phyloP scores from a whole-genome alignment of 2,113 vertebrate genomes.

The Peucedramus taeniatus region DNA sequence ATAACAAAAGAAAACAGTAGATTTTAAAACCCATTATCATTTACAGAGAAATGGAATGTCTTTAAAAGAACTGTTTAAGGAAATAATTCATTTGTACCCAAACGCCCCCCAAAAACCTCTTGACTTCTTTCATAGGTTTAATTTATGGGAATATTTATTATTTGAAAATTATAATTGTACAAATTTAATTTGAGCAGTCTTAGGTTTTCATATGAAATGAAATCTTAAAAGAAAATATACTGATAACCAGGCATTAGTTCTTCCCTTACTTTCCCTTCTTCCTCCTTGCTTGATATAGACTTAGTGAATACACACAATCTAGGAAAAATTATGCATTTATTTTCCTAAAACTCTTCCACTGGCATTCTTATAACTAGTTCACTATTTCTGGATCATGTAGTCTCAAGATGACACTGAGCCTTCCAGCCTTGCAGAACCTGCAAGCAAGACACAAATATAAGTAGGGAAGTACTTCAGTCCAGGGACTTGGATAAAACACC shows the following conservation, averaged over 20 bases:
- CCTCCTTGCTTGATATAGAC: not conserved
- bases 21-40: not conserved
- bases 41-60: rapidly evolving
- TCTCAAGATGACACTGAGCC: not conserved
- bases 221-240: not conserved
- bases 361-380: not conserved
- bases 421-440: not conserved
- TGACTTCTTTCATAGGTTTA: not conserved
- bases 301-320: not conserved
- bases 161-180: not conserved
- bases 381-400: not conserved
- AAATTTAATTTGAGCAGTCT: not conserved
- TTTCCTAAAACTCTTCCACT: not conserved
- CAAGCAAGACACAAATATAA: not conserved
- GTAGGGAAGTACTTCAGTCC: not conserved
- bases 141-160: not conserved
- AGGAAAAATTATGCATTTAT: not conserved
- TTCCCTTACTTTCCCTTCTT: not conserved
- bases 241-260: not conserved
- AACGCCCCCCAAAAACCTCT: rapidly evolving
- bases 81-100: not conserved
- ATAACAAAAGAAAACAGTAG: not conserved
- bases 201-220: not conserved
- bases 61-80: not conserved
- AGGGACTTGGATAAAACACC: not conserved